phyloP scores from a whole-genome alignment of 1,140 invertebrate species.

The Mycetomoellerius zeteki region DNA sequence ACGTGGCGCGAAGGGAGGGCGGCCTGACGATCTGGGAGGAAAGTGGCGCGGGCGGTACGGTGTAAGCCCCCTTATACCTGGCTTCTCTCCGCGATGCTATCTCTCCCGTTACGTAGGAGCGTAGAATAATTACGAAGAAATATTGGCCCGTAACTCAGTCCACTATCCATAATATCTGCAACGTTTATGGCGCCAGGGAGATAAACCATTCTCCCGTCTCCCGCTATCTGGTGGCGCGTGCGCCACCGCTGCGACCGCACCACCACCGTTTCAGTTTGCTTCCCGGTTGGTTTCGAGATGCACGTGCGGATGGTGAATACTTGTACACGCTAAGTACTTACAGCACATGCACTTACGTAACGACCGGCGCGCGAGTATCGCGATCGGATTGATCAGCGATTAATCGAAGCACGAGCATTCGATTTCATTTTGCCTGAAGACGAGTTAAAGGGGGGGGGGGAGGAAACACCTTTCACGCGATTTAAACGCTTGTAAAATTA shows the following conservation, averaged over 20 bases:
- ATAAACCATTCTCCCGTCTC: conserved; percentile 68
- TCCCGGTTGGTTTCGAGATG: conserved; percentile 34
- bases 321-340: conserved; percentile 4
- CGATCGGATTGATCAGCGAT: conserved; percentile 28
- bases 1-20: not conserved
- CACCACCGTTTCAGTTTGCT: conserved; percentile 17
- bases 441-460: no score
- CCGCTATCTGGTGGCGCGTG: conserved; percentile 49
- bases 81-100: conserved; percentile 62
- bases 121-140: conserved; percentile 76
- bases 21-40: not conserved
- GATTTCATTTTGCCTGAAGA: not conserved
- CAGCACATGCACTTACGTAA: conserved; percentile 6
- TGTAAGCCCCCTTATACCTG: conserved; percentile 19
- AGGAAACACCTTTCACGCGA: no score
- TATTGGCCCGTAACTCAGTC: conserved; percentile 74
- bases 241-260: conserved; percentile 27
- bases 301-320: conserved; percentile 29
- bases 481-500: conserved; percentile 1
- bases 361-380: not conserved
- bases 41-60: not conserved
- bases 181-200: conserved; percentile 66
- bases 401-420: conserved; percentile 12
- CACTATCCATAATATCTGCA: conserved; percentile 70
- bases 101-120: conserved; percentile 37